Percentiles rank a stretch among this genome's conserved stretches.
These are phyloP conservation scores for Meloidogyne chitwoodi DNA, from an alignment of 1,140 invertebrate species.

Conservation along the genomic window DNA sequence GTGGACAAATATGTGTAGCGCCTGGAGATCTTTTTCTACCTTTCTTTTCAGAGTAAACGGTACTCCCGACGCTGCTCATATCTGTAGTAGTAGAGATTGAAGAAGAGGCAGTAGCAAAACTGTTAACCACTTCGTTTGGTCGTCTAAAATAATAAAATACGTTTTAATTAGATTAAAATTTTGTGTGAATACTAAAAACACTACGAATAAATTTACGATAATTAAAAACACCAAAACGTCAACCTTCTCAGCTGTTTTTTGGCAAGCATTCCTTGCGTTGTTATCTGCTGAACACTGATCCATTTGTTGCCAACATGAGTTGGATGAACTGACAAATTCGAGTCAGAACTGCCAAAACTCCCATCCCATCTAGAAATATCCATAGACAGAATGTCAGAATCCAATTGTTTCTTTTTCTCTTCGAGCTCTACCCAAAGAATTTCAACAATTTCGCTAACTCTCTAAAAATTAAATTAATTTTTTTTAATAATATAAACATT, in stretches of 20 bases:
- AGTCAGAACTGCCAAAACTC: not conserved
- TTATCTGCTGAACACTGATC: not conserved
- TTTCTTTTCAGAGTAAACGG: not conserved
- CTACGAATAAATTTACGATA: not conserved
- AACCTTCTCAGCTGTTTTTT: slow-evolving; percentile 15
- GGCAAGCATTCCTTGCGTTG: not conserved
- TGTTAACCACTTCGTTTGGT: not conserved
- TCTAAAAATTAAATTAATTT: not conserved
- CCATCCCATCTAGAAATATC: slow-evolving; percentile 22
- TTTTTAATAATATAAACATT: not conserved
- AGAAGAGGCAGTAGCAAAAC: not conserved
- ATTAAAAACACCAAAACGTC: not conserved
- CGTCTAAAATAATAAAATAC: not conserved
- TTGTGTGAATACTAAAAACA: not conserved
- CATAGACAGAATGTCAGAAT: slow-evolving; percentile 17
- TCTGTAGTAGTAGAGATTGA: not conserved
- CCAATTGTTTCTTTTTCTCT: slow-evolving; percentile 27
- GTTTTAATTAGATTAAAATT: not conserved
- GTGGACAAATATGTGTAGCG: not conserved
- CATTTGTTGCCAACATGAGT: not conserved
- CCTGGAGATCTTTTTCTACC: slow-evolving; percentile 9
- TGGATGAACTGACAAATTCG: not conserved
- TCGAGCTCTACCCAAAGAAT: slow-evolving; percentile 26
- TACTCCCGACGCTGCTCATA: not conserved
- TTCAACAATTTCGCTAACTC: slow-evolving; percentile 28